phyloP scores from a whole-genome alignment of 2,888 invertebrate species.

The Erebia aethiops region DNA sequence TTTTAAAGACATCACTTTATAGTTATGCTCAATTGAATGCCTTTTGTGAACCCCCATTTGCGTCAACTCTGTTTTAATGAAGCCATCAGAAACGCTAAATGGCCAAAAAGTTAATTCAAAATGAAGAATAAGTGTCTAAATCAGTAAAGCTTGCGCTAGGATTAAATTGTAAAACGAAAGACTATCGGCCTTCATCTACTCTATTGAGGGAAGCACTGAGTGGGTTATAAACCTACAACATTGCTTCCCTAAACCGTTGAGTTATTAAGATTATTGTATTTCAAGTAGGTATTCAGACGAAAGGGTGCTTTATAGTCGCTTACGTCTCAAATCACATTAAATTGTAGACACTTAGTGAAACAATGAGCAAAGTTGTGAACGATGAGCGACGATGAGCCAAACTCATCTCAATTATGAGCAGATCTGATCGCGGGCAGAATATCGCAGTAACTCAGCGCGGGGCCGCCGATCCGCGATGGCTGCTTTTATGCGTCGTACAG shows the following conservation, averaged over 20 bases:
- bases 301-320: conserved; percentile 2
- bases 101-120: background rate
- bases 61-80: background rate
- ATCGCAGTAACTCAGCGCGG: conserved; percentile 33
- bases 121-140: too few relatives aligned
- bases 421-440: conserved; percentile 33
- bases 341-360: conserved; percentile 30
- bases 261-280: background rate
- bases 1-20: background rate
- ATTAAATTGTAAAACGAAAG: too few relatives aligned
- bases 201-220: background rate
- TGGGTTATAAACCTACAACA: background rate
- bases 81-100: background rate
- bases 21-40: background rate
- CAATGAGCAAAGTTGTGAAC: conserved; percentile 31
- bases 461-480: conserved; percentile 35
- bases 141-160: too few relatives aligned
- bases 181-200: too few relatives aligned
- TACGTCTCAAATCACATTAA: conserved; percentile 26
- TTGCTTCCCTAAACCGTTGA: background rate
- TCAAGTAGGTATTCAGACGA: background rate
- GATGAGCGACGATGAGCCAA: conserved; percentile 34
- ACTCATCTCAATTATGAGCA: conserved; percentile 40
- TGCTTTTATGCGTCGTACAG: conserved; percentile 35
- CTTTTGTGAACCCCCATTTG: background rate